A percentile compares a stretch with the other conserved stretches of the same genome.
phyloP scores from a whole-genome alignment of 2,113 vertebrate species.

The Ascaphus truei region DNA sequence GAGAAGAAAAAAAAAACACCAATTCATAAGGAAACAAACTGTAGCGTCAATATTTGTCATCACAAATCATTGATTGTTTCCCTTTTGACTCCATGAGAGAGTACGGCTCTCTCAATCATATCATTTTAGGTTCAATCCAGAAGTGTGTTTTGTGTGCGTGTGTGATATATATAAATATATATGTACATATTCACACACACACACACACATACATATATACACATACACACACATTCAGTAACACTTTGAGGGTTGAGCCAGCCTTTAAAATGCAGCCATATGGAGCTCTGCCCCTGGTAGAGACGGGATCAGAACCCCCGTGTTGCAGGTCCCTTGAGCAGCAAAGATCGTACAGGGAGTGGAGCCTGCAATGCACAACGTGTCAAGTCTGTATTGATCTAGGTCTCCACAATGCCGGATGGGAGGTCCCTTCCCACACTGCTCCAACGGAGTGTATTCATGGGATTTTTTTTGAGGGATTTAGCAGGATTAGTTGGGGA shows the following conservation, averaged over 20 bases:
- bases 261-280: neutral
- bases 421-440: neutral
- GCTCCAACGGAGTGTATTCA: conserved; percentile 11
- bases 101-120: neutral
- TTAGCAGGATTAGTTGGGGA: neutral
- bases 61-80: neutral
- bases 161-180: neutral
- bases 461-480: conserved; percentile 2
- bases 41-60: neutral
- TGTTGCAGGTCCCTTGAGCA: neutral
- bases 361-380: neutral
- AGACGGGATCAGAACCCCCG: neutral
- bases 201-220: neutral
- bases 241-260: neutral
- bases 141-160: too few species aligned
- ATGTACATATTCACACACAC: neutral
- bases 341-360: neutral
- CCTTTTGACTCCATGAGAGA: conserved; percentile 22
- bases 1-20: neutral
- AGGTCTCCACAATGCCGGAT: neutral
- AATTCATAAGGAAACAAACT: too few species aligned
- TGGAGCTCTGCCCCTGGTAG: neutral
- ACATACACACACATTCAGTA: neutral
- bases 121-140: neutral
- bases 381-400: neutral